Evolutionary conservation across 2,888 invertebrate genomes (phyloP).

Genomic region (Heliconius aoede): DNA sequence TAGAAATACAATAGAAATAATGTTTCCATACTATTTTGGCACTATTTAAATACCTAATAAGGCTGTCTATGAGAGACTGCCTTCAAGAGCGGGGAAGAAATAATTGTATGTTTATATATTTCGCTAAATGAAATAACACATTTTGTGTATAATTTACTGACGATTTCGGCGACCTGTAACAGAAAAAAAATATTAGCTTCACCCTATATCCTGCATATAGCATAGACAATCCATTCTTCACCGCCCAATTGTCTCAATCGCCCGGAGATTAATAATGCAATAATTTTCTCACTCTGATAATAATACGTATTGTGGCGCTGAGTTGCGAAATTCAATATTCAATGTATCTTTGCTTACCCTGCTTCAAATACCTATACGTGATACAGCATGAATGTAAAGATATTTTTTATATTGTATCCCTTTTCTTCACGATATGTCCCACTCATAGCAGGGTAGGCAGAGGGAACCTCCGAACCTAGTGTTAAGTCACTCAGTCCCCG

Average conservation of each 20-base stretch:
- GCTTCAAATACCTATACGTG: no score
- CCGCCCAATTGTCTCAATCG: no score
- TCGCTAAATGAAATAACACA: conserved; percentile 56
- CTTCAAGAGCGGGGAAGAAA: conserved; percentile 49
- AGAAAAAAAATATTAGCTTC: conserved; percentile 34
- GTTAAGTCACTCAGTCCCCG: no score
- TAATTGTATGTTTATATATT: conserved; percentile 51
- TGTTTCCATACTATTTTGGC: conserved; percentile 68
- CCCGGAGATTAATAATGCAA: no score
- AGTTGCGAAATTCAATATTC: no score
- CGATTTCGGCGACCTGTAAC: conserved; percentile 79
- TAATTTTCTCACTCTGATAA: no score
- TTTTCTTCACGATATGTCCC: not conserved
- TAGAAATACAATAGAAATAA: conserved; percentile 52
- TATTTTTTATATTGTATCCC: no score
- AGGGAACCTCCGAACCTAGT: no score
- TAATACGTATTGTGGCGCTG: no score
- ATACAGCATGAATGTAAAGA: no score
- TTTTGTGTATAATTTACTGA: conserved; percentile 62
- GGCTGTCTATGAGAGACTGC: conserved; percentile 63
- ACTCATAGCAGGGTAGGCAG: not conserved
- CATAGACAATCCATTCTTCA: no score
- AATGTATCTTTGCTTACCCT: no score
- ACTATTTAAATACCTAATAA: conserved; percentile 71
- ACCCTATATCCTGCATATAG: not conserved